phyloP scores from a whole-genome alignment of 2,113 vertebrate genomes.

The zebrafish (Danio rerio) region GRCz12tu NC_133181.1:53356501-53357000 shows the following conservation, averaged over 20 bases:
- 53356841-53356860: background rate
- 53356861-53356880: background rate
- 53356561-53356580: background rate
- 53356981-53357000: too few species aligned
- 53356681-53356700: constrained; percentile 22
- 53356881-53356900: too few species aligned
- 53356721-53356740: background rate
- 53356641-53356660: background rate
- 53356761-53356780: background rate
- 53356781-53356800: too few species aligned
- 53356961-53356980: too few species aligned
- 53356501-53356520: background rate
- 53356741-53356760: background rate
- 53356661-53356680: constrained; percentile 2
- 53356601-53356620: background rate
- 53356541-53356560: background rate
- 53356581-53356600: background rate
- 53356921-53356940: too few species aligned
- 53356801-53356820: background rate
- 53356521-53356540: background rate
- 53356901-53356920: too few species aligned
- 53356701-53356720: background rate
- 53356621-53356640: background rate
- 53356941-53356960: too few species aligned
- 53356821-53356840: background rate